A percentile compares a stretch with the other conserved stretches of the same genome.
Evolutionary conservation across 2,797 vertebrate genomes (phyloP).

Genomic region (Vireo griseus): DNA sequence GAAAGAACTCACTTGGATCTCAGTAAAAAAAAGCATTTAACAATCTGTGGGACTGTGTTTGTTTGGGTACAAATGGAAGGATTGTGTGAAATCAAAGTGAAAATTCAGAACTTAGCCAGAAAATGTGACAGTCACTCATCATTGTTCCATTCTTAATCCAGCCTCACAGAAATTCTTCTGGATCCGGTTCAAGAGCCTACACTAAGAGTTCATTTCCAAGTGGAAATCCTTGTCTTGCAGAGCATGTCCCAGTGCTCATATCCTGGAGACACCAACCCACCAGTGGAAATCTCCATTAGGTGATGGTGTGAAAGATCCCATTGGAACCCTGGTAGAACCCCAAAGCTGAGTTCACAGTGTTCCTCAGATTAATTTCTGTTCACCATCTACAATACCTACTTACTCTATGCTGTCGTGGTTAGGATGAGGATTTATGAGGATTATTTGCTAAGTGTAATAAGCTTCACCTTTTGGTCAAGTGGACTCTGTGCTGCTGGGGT

Average conservation of each 20-base stretch:
- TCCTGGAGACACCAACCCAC: background rate
- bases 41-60: background rate
- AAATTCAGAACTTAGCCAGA: background rate
- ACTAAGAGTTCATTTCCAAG: background rate
- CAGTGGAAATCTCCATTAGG: accelerated
- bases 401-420: background rate
- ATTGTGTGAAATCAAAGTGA: background rate
- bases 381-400: background rate
- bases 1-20: background rate
- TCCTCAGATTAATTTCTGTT: background rate
- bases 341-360: background rate
- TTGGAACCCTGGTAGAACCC: background rate
- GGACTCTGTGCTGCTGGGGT: background rate
- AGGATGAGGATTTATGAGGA: background rate
- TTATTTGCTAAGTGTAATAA: background rate
- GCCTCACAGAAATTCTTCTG: background rate
- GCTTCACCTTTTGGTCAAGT: background rate
- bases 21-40: background rate
- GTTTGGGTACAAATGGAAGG: background rate
- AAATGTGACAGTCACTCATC: background rate
- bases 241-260: background rate
- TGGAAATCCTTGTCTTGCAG: background rate
- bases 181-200: background rate
- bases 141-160: background rate
- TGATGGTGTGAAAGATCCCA: background rate